Percentiles rank a stretch among this genome's conserved stretches.
These are phyloP conservation scores for Drosophila fulvimacula DNA, from an alignment of 2,888 invertebrate genomes.

Conservation along the genomic window DNA sequence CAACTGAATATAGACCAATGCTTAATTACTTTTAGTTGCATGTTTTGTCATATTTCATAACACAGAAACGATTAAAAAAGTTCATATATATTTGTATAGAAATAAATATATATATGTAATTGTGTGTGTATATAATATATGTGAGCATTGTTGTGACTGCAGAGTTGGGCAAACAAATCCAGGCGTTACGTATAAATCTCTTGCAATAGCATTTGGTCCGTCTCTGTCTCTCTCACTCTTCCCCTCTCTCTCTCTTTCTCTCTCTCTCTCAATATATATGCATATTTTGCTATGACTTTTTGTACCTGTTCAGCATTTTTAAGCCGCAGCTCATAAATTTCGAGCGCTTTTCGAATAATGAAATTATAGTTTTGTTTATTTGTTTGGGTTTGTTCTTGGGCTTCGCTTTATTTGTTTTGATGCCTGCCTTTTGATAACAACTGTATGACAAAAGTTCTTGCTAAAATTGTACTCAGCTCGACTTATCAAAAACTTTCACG, in stretches of 20 bases:
- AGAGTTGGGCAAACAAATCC: conserved; percentile 37
- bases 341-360: conserved; percentile 65
- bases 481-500: conserved; percentile 79
- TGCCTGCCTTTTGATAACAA: conserved; percentile 45
- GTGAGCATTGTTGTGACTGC: conserved; percentile 47
- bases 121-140: not conserved
- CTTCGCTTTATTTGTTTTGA: not conserved
- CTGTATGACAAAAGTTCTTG: conserved; percentile 51
- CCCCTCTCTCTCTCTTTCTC: not conserved
- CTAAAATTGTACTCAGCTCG: not conserved
- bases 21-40: conserved; percentile 63
- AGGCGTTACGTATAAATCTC: conserved; percentile 55
- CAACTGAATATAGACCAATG: conserved; percentile 44
- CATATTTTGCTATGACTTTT: conserved; percentile 24
- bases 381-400: conserved; percentile 1
- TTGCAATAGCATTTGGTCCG: conserved; percentile 11
- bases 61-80: conserved; percentile 46
- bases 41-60: conserved; percentile 61
- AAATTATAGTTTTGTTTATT: conserved; percentile 62
- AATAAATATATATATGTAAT: not conserved
- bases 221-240: not conserved
- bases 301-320: conserved; percentile 50
- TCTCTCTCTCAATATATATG: not conserved
- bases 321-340: conserved; percentile 51
- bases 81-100: conserved; percentile 10